phyloP scores from a whole-genome alignment of 2,797 vertebrate species.

The Lithobates sylvaticus region DNA sequence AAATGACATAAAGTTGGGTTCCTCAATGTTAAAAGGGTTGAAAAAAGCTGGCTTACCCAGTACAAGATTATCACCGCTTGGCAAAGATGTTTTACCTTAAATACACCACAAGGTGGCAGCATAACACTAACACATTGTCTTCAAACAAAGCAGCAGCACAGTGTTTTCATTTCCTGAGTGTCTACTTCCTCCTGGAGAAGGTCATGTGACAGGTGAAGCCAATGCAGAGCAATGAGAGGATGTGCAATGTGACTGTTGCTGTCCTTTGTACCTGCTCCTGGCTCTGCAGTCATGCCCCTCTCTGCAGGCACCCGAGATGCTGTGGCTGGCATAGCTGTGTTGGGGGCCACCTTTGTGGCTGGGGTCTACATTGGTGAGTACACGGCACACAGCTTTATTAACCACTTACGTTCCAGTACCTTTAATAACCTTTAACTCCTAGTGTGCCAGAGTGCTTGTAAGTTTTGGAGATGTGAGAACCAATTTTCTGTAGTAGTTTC shows the following conservation, averaged over 20 bases:
- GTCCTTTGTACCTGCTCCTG: constrained; percentile 33
- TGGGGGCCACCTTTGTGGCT: constrained; percentile 80
- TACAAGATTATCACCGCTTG: too few species aligned
- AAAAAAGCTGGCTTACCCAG: too few species aligned
- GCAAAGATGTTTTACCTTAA: background rate
- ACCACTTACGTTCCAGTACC: too few species aligned
- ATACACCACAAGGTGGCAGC: constrained; percentile 21
- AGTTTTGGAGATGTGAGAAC: too few species aligned
- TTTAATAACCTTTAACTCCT: too few species aligned
- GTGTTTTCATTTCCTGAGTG: too few species aligned
- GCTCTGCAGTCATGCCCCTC: constrained; percentile 72
- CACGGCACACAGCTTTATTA: too few species aligned
- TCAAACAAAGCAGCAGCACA: background rate
- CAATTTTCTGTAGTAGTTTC: too few species aligned
- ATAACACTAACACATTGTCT: background rate
- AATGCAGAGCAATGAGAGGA: background rate
- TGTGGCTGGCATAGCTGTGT: constrained; percentile 77
- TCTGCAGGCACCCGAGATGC: constrained; percentile 76
- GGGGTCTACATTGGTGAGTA: constrained; percentile 85
- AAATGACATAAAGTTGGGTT: too few species aligned
- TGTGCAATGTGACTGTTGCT: background rate
- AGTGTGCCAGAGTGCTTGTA: too few species aligned
- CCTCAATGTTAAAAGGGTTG: too few species aligned
- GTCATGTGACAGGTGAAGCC: constrained; percentile 22
- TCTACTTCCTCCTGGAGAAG: background rate